Conservation (phyloP, 1,140 invertebrate species). For the Tetramorium simillimum region DNA sequence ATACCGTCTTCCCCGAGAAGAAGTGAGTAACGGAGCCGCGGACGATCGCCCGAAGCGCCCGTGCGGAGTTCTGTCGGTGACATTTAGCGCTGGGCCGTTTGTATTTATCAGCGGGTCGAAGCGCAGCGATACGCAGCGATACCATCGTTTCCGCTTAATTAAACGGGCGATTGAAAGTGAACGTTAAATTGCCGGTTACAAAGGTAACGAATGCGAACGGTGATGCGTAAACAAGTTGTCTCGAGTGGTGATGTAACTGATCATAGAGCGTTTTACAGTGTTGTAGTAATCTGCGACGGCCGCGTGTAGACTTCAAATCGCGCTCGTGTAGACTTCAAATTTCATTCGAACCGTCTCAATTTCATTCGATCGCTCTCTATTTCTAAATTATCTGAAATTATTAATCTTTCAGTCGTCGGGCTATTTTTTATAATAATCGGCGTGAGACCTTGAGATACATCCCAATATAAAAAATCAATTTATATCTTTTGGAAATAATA, state of each 20-base stretch:
- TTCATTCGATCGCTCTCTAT: too few relatives aligned
- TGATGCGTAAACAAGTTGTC: constrained; percentile 16
- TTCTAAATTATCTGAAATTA: neutral
- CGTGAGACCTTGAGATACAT: too few relatives aligned
- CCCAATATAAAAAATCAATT: too few relatives aligned
- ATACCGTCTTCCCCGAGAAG: neutral
- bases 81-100: neutral
- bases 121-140: neutral
- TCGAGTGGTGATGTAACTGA: constrained; percentile 27
- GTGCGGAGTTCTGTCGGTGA: neutral
- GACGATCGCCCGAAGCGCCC: neutral
- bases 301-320: neutral
- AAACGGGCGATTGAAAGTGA: neutral
- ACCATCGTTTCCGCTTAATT: neutral
- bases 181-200: neutral
- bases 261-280: constrained; percentile 1
- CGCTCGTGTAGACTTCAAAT: neutral
- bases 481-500: too few relatives aligned
- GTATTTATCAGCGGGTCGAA: neutral
- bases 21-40: constrained; percentile 41
- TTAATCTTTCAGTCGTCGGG: too few relatives aligned
- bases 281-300: neutral
- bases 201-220: neutral
- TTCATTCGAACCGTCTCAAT: neutral
- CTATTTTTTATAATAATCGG: too few relatives aligned